Percentiles rank a stretch among this genome's conserved stretches.
Evolutionary conservation across 2,888 invertebrate species (phyloP).

Genomic region (Tetrapedia diversipes): DNA sequence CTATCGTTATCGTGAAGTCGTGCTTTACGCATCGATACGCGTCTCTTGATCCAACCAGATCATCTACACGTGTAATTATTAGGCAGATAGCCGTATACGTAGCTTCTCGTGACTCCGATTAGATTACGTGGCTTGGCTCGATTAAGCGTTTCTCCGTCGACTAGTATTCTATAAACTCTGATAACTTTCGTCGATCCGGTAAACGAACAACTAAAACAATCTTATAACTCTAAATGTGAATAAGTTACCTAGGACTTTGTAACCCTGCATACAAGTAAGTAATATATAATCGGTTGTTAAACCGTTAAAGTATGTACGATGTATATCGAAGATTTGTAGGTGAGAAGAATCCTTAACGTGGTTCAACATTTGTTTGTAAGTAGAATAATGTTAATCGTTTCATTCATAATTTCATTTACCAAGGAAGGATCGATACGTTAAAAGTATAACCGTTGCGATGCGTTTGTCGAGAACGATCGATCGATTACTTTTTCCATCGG

Average conservation of each 20-base stretch:
- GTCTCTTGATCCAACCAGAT: slow-evolving; percentile 22
- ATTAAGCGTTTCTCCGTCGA: slow-evolving; percentile 3
- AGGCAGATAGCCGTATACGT: too few relatives aligned
- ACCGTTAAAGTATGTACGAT: too few relatives aligned
- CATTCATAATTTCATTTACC: not conserved
- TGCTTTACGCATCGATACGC: slow-evolving; percentile 45
- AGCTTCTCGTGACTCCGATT: slow-evolving; percentile 24
- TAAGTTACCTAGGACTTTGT: too few relatives aligned
- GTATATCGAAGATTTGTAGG: too few relatives aligned
- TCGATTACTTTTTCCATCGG: slow-evolving; percentile 21
- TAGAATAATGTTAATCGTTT: not conserved
- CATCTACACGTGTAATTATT: slow-evolving; percentile 44
- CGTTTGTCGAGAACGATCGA: slow-evolving; percentile 16
- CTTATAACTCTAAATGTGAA: too few relatives aligned
- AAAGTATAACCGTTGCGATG: slow-evolving; percentile 23
- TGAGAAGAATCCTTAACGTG: too few relatives aligned
- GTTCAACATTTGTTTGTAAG: too few relatives aligned
- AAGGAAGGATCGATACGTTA: not conserved
- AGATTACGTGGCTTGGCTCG: slow-evolving; percentile 27
- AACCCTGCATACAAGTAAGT: too few relatives aligned
- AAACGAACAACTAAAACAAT: too few relatives aligned
- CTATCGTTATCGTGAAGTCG: slow-evolving; percentile 45
- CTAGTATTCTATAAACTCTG: too few relatives aligned
- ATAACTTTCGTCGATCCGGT: too few relatives aligned
- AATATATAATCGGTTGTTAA: too few relatives aligned